Conservation (phyloP, 2,888 invertebrate species). For the Ormyrus labotus region DNA sequence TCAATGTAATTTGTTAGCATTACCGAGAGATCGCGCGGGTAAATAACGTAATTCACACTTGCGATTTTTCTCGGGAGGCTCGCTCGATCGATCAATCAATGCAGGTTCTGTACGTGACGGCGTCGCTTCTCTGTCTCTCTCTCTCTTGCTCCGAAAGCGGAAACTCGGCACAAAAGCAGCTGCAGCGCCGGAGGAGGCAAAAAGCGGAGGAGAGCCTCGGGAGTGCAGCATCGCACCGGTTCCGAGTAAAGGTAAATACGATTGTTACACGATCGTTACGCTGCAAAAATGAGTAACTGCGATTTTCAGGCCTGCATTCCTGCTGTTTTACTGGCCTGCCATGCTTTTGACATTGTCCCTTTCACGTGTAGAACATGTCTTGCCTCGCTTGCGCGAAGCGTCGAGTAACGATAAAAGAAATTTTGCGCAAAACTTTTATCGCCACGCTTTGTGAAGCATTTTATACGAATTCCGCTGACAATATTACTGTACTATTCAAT, state of each 20-base stretch:
- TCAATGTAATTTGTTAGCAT: neutral
- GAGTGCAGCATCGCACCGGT: neutral
- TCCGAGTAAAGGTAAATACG: slow-evolving; percentile 2
- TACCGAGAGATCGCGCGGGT: neutral
- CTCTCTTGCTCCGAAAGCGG: too few species aligned
- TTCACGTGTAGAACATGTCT: too few species aligned
- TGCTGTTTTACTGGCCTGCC: neutral
- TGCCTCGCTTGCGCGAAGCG: too few species aligned
- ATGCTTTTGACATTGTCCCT: too few species aligned
- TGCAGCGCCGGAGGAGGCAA: neutral
- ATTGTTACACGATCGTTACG: neutral
- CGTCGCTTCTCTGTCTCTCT: too few species aligned
- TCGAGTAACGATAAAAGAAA: too few species aligned
- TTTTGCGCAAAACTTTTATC: too few species aligned
- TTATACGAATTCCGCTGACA: too few species aligned
- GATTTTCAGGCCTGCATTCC: neutral
- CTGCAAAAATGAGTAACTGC: slow-evolving; percentile 9
- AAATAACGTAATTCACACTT: slow-evolving; percentile 11
- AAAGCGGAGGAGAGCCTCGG: neutral
- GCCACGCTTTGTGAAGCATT: too few species aligned
- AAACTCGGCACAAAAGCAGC: neutral
- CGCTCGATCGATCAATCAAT: slow-evolving; percentile 7
- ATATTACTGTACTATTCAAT: too few species aligned
- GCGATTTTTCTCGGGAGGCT: neutral
- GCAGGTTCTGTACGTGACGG: neutral